Conservation (phyloP, 2,113 vertebrate species). For the Charadrius vociferus region DNA sequence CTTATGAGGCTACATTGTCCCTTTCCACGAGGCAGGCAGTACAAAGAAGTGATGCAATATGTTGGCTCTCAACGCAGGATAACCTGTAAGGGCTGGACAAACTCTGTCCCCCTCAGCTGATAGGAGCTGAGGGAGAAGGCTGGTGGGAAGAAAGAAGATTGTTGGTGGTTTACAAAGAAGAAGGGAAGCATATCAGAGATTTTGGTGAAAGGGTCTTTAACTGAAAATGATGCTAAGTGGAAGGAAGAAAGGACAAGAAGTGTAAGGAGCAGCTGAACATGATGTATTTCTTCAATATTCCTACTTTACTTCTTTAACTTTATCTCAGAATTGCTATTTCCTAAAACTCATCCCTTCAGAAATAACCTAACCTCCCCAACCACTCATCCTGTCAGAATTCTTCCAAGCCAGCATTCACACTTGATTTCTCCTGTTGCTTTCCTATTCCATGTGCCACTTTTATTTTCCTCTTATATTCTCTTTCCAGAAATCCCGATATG, state of each 20-base stretch:
- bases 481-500: background rate
- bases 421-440: background rate
- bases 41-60: background rate
- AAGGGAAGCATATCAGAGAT: background rate
- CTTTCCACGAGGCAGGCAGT: background rate
- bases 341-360: background rate
- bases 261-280: background rate
- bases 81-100: background rate
- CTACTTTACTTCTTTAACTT: background rate
- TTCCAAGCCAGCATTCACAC: background rate
- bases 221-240: background rate
- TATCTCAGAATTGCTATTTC: background rate
- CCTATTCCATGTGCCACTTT: background rate
- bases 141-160: background rate
- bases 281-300: background rate
- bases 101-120: background rate
- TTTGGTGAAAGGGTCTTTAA: background rate
- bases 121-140: background rate
- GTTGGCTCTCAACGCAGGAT: background rate
- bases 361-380: background rate
- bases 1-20: fast-evolving
- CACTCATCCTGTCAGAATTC: background rate
- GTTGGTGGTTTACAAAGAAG: background rate
- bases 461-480: background rate
- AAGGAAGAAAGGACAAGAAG: background rate